Evolutionary conservation across 2,113 vertebrate genomes (phyloP), one percentile per base, ranked within the genome.

Genomic region (Fregetta grallaria): DNA sequence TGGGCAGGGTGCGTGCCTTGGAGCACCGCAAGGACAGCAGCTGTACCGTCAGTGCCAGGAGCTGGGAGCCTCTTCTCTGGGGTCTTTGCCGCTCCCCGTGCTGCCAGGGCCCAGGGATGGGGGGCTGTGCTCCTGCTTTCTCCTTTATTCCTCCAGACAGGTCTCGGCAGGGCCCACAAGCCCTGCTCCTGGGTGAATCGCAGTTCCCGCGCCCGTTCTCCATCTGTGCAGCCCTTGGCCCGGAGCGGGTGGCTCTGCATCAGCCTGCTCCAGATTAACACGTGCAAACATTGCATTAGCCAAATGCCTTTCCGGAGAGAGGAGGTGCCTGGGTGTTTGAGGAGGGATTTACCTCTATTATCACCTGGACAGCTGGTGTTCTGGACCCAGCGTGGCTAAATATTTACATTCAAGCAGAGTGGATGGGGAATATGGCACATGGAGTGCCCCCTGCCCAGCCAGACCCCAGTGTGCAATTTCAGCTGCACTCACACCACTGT

Each of bases 241-340:
- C 0, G 5, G 45, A 20, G 38, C 2, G 13, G 59, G 80, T 47
- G 77, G 45, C 50, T 63, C 75, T 50, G 50, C 2, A 2, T 40
- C 85, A 77, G 44, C 27, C n/a, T 20, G 63, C 45, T 52, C 53
- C 55, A 15, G 32, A 78, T 62, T 67, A 84, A 50, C 34, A 4
- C 23, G 25, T 36, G 67, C 70, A 77, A 58, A n/a, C 50, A 12
- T 7, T 15, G 29, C 87, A 58, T 92, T 88, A 81, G 32, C 36
- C 83, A 84, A 89, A 81, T 47, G 80, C 61, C 59, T 67, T 84
- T 59, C 11, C 78, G 50, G 63, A 78, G 67, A 84, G 77, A 79
- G 79, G 81, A 78, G n/a, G 26, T 44, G 77, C 29, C 34, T 34
- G 71, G 21, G 8, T 65, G 44, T 62, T 71, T 77, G 63, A 52